Base-by-base conservation (phyloP, 2,888 invertebrate species). In the Philereme vetulata region DNA sequence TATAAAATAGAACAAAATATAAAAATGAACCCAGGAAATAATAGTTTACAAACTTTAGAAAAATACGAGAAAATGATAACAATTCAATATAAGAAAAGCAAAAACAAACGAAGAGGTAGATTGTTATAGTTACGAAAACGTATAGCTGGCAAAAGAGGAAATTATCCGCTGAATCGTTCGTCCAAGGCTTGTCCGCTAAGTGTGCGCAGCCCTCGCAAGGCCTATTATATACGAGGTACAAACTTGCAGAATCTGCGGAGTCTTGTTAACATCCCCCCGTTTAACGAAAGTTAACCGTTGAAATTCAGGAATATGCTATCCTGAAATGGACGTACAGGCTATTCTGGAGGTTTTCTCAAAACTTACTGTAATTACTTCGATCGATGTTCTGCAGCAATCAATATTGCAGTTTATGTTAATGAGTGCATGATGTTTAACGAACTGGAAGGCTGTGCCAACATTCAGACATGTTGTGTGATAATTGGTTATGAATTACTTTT, bases 211-310 rank as follows among this genome's bases (percentile, higher is more conserved):
- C 1, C 43, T 35, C 10, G 6, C 9, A 48, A 44, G 47, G 44
- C 44, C 48, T 60, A 48, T 21, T 60, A 48, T 21, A 50, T 50
- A 9, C 42, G 51, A 51, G 42, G 38, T 34, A 56, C 55, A 33
- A 55, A 60, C 60, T 43, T 49, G 48, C 45, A 49, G 55, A 48
- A 52, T 55, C 51, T 55, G 47, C 50, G 38, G 45, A 35, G 40
- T 45, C 55, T 42, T 59, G 62, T 62, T 62, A 59, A 62, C 62
- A 62, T 50, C 48, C 52, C 49, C 48, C 40, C 42, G 60, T 51
- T 46, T 43, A 51, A 33, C 33, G 9, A 56, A 59, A 51, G 54
- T 51, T 47, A 55, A 43, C 55, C 49, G 35, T 45, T 44, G 34
- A 52, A 53, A 53, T 53, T 7, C 53, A n/a, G 49, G 53, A 50